Percentiles rank a stretch among this genome's conserved stretches.
Evolutionary conservation across 30 jellyfish, hydroid and myxozoan species (phyloP).

Genomic region (Cassiopea andromeda): DNA sequence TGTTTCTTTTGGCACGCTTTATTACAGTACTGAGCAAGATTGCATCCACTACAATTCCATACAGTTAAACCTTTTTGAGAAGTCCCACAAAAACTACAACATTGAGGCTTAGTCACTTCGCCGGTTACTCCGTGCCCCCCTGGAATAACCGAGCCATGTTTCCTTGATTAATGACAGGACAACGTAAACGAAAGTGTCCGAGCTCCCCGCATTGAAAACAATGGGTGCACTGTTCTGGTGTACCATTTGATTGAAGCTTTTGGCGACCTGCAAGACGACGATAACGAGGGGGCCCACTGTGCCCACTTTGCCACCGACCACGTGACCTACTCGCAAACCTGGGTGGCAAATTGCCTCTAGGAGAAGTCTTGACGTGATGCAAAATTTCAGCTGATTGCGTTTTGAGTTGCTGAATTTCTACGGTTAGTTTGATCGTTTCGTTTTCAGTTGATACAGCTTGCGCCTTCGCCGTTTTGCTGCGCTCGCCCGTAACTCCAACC

Average conservation of each 20-base stretch:
- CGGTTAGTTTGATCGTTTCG: background rate
- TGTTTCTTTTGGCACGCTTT: conserved; percentile 59
- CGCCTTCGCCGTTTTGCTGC: background rate
- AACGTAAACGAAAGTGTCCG: background rate
- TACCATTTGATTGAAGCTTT: background rate
- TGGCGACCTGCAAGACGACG: background rate
- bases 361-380: background rate
- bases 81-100: background rate
- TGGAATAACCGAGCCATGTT: background rate
- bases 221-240: background rate
- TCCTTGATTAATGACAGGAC: background rate
- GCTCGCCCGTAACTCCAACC: background rate
- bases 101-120: background rate
- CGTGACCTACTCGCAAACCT: background rate
- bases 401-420: background rate
- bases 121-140: background rate
- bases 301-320: background rate
- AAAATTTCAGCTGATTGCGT: background rate
- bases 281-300: background rate
- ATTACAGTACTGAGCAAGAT: conserved; percentile 53
- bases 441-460: background rate
- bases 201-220: background rate
- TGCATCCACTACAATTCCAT: background rate
- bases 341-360: background rate
- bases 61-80: background rate